Percentiles rank a stretch among this genome's conserved stretches.
Evolutionary conservation across 1,140 invertebrate species (phyloP).

Genomic region (Scaptodrosophila lebanonensis): DNA sequence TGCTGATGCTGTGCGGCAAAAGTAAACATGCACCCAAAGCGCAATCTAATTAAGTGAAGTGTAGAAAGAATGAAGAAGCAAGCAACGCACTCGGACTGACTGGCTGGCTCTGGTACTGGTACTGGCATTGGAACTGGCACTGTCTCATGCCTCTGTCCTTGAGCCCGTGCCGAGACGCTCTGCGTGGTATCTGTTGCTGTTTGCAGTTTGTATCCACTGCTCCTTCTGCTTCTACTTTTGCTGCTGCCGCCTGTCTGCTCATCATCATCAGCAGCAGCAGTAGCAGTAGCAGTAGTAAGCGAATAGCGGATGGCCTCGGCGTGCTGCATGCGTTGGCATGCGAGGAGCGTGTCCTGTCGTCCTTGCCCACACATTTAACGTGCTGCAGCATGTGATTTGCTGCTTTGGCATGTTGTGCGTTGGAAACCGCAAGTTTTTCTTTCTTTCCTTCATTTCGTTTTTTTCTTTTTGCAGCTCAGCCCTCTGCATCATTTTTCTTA

Average conservation of each 20-base stretch:
- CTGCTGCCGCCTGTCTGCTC: not conserved
- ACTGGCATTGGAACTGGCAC: not conserved
- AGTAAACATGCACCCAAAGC: conserved; percentile 54
- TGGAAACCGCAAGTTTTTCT: conserved; percentile 9
- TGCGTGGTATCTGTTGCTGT: conserved; percentile 5
- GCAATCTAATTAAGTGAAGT: conserved; percentile 58
- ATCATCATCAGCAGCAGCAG: too few species aligned
- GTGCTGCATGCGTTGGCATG: conserved; percentile 44
- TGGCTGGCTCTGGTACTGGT: conserved; percentile 18
- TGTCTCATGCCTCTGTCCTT: conserved; percentile 4
- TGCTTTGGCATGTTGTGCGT: too few species aligned
- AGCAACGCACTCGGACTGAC: conserved; percentile 14
- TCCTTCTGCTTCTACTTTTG: not conserved
- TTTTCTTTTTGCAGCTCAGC: too few species aligned
- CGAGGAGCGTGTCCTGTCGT: not conserved
- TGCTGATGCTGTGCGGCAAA: conserved; percentile 7
- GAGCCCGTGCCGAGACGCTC: conserved; percentile 4
- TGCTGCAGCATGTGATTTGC: not conserved
- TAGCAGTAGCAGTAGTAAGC: too few species aligned
- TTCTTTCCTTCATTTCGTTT: not conserved
- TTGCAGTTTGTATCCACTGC: not conserved
- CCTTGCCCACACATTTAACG: conserved; percentile 2
- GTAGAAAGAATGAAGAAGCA: conserved; percentile 10
- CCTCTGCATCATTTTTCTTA: too few species aligned
- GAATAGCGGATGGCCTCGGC: conserved; percentile 29